These are phyloP conservation scores for Aramus guarauna DNA, from an alignment of 2,113 vertebrate species.

Conservation along the genomic window DNA sequence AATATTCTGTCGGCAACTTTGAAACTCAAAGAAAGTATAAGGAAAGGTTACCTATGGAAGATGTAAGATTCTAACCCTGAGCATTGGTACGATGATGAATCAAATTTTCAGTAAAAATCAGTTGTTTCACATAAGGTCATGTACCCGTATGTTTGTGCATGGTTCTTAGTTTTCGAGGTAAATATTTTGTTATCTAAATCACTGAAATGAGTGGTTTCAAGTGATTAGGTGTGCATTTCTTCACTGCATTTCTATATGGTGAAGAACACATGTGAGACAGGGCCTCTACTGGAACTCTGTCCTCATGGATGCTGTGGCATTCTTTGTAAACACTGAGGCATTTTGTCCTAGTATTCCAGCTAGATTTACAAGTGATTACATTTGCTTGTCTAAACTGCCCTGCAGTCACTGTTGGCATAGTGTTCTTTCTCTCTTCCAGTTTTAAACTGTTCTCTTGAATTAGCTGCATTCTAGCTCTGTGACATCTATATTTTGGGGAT, in stretches of 20 bases:
- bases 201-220: neutral
- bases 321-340: neutral
- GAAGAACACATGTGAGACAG: neutral
- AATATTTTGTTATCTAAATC: neutral
- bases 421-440: neutral
- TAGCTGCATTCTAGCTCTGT: neutral
- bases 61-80: neutral
- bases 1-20: neutral
- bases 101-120: neutral
- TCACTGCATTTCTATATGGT: neutral
- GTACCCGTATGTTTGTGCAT: fast-evolving
- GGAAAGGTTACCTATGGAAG: neutral
- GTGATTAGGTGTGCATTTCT: neutral
- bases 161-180: neutral
- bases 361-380: neutral
- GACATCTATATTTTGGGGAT: neutral
- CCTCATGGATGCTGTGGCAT: neutral
- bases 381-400: neutral
- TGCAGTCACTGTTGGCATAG: neutral
- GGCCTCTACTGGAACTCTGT: neutral
- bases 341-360: neutral
- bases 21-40: neutral
- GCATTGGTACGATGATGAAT: neutral
- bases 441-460: neutral
- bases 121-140: neutral